Evolutionary conservation across 1,140 invertebrate species (phyloP).

Genomic region (Papilio polyxenes): DNA sequence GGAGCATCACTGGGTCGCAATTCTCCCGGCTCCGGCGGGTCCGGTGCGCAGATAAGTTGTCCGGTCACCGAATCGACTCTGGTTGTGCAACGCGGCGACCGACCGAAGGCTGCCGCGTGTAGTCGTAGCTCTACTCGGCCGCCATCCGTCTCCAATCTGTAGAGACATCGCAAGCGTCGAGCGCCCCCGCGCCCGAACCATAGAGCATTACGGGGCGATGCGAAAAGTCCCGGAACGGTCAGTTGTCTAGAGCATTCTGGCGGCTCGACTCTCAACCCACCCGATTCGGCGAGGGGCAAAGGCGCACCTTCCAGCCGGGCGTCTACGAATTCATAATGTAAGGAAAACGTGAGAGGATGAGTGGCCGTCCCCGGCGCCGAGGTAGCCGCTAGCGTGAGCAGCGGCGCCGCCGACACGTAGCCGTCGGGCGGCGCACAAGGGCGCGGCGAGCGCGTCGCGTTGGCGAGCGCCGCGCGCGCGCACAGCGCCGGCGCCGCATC

Average conservation of each 20-base stretch:
- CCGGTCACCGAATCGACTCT: conserved; percentile 87
- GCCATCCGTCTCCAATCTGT: conserved; percentile 85
- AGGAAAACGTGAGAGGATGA: conserved; percentile 83
- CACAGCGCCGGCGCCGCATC: conserved; percentile 88
- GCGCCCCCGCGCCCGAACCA: conserved; percentile 89
- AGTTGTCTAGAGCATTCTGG: conserved; percentile 63
- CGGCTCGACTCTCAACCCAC: conserved; percentile 56
- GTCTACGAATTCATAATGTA: conserved; percentile 92
- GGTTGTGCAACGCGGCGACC: conserved; percentile 82
- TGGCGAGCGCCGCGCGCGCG: conserved; percentile 89
- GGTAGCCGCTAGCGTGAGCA: conserved; percentile 74
- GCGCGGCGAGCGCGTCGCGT: conserved; percentile 86
- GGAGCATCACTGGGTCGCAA: conserved; percentile 49
- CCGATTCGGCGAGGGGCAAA: conserved; percentile 53
- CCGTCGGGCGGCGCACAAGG: conserved; percentile 89
- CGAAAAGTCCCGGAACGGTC: conserved; percentile 83
- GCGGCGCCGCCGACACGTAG: conserved; percentile 85
- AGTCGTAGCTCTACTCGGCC: conserved; percentile 83
- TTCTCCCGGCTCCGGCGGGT: conserved; percentile 51
- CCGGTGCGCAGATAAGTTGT: conserved; percentile 69
- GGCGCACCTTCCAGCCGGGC: conserved; percentile 83
- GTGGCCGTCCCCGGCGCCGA: conserved; percentile 84
- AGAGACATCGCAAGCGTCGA: conserved; percentile 87
- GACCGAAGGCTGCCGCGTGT: conserved; percentile 65
- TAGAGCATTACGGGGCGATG: conserved; percentile 86